Evolutionary conservation across 2,888 invertebrate genomes (phyloP), one percentile per base, ranked within the genome.

Genomic region (Craniophora ligustri): DNA sequence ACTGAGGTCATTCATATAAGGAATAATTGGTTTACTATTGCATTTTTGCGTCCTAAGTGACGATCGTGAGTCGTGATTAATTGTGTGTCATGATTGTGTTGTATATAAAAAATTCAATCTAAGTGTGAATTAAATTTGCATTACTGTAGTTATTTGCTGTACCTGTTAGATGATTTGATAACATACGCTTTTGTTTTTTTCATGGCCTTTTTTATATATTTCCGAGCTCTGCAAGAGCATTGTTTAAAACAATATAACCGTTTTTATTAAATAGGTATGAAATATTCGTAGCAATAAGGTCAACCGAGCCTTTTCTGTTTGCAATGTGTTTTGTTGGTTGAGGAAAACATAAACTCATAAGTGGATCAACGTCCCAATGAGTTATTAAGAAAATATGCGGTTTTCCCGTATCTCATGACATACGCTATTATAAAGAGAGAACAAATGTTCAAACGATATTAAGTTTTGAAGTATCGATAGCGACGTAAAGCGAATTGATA

Each of bases 401-500:
- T 49, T 63, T 51, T 44, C 53, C 46, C 53, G 44, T 23, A 44
- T 23, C 11, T 16, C 8, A 15, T 11, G n/a, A 16, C 5, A 1
- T n/a, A 39, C 28, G 4, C 4, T 35, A 15, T 5, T n/a, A 1
- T 21, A 14, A 57, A 42, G 42, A 13, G 32, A 40, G 32, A 8
- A 57, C 54, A 41, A 48, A 72, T 60, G 65, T 66, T 50, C 48
- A 46, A 38, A 51, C 49, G 47, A 42, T 53, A 63, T 54, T 54
- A 61, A 62, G 57, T 64, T 58, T 60, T 65, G 18, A 69, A 56
- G 39, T 47, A 64, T 47, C 62, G 48, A 49, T 69, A 60, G 47
- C 54, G 50, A 55, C 68, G 67, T 60, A 64, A 45, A 61, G 35
- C 55, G 74, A 71, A 78, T 78, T 67, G 68, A 65, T 78, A 80